Evolutionary conservation across 2,888 invertebrate genomes (phyloP).

Genomic region (Dorcus hopei): DNA sequence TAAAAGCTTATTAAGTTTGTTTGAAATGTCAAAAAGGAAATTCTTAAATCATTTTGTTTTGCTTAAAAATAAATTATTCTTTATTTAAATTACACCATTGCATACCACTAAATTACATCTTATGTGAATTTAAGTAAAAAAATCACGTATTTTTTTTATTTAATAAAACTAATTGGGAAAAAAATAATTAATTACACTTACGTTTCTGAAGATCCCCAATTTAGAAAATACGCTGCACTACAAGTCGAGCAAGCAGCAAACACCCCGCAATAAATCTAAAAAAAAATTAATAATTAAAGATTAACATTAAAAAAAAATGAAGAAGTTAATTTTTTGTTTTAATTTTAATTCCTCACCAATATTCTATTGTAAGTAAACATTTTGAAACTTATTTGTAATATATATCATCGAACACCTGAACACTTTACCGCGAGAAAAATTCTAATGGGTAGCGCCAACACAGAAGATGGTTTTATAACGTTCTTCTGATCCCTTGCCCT

Average conservation of each 20-base stretch:
- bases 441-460: constrained; percentile 15
- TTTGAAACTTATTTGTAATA: constrained; percentile 1
- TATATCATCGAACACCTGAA: constrained; percentile 5
- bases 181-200: constrained; percentile 1
- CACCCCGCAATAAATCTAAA: constrained; percentile 12
- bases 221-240: constrained; percentile 9
- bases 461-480: constrained; percentile 18
- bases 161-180: too few relatives aligned
- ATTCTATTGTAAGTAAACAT: constrained; percentile 10
- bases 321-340: too few relatives aligned
- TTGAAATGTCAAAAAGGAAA: too few relatives aligned
- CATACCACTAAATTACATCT: too few relatives aligned
- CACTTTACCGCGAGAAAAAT: constrained; percentile 14
- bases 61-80: too few relatives aligned
- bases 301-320: not conserved
- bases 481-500: constrained; percentile 16
- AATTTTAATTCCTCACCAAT: constrained; percentile 6
- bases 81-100: too few relatives aligned
- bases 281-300: constrained; percentile 4
- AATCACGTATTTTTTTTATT: too few relatives aligned
- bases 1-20: too few relatives aligned
- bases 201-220: constrained; percentile 14
- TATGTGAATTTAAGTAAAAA: too few relatives aligned
- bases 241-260: constrained; percentile 6
- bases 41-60: too few relatives aligned